Evolutionary conservation across 2,113 vertebrate genomes (phyloP).

Genomic region (Smithornis capensis): DNA sequence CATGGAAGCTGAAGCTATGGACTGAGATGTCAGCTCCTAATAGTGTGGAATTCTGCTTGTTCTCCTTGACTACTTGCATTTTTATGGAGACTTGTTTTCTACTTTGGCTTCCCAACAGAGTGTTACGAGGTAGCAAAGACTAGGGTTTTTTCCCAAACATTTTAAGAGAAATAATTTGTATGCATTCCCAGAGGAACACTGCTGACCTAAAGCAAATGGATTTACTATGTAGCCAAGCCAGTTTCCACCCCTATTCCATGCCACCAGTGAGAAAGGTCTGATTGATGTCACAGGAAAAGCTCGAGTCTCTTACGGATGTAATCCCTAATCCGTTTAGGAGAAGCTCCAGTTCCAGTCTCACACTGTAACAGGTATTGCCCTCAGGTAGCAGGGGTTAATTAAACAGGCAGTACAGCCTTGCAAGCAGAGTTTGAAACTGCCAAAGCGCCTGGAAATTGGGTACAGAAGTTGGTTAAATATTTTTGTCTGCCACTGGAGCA

Average conservation of each 20-base stretch:
- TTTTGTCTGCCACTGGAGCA: background rate
- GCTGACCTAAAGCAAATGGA: background rate
- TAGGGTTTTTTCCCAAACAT: background rate
- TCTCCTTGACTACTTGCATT: background rate
- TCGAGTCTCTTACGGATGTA: background rate
- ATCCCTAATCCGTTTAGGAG: background rate
- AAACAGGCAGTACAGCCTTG: background rate
- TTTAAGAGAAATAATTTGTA: background rate
- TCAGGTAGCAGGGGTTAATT: background rate
- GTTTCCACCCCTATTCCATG: background rate
- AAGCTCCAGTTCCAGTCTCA: background rate
- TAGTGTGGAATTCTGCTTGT: background rate
- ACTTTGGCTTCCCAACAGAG: background rate
- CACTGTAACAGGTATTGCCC: background rate
- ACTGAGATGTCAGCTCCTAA: background rate
- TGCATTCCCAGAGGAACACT: background rate
- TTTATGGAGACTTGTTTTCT: background rate
- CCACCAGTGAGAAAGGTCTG: background rate
- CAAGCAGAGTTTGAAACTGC: background rate
- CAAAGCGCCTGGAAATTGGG: background rate
- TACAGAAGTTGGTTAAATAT: background rate
- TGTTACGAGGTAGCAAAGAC: background rate
- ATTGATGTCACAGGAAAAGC: background rate
- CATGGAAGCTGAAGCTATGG: background rate
- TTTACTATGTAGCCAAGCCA: background rate